A percentile compares a stretch with the other conserved stretches of the same genome.
Evolutionary conservation across 2,113 vertebrate species (phyloP).

Genomic region (Ornithorhynchus anatinus): DNA sequence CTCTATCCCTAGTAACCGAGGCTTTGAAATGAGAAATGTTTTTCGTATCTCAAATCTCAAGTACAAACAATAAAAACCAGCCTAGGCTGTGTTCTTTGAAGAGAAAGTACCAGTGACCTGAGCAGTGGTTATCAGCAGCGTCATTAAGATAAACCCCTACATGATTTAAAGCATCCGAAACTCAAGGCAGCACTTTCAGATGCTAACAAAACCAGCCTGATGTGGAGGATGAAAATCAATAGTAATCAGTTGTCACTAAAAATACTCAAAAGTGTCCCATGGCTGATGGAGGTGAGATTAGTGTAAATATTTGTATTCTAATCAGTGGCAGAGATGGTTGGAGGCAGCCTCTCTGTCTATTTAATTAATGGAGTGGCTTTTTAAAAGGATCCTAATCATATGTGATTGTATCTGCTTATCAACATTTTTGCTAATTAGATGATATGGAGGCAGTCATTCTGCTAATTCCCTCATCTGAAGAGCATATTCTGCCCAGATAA

Average conservation of each 20-base stretch:
- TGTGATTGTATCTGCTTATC: constrained; percentile 85
- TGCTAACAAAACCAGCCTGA: constrained; percentile 71
- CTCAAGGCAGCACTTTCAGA: constrained; percentile 73
- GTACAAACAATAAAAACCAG: constrained; percentile 72
- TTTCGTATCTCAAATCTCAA: constrained; percentile 73
- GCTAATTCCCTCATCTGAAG: constrained; percentile 80
- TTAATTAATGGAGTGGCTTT: constrained; percentile 87
- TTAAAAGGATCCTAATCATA: constrained; percentile 87
- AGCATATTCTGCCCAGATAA: constrained; percentile 78
- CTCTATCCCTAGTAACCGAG: constrained; percentile 76
- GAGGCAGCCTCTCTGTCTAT: constrained; percentile 80
- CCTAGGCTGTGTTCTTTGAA: constrained; percentile 58
- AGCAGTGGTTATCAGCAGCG: constrained; percentile 74
- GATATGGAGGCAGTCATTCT: constrained; percentile 77
- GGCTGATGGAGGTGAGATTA: constrained; percentile 76
- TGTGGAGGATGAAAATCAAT: constrained; percentile 73
- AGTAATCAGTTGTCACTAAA: constrained; percentile 76
- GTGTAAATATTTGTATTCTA: constrained; percentile 77
- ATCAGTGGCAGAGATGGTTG: constrained; percentile 72
- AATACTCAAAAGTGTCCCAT: constrained; percentile 70
- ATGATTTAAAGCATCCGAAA: constrained; percentile 76
- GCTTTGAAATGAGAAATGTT: constrained; percentile 77
- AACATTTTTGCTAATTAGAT: constrained; percentile 84
- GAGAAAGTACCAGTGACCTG: constrained; percentile 73
- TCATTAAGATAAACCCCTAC: constrained; percentile 77